Evolutionary conservation across 2,797 vertebrate genomes (phyloP), one percentile per base, ranked within the genome.

Genomic region (Oryzias sinensis): DNA sequence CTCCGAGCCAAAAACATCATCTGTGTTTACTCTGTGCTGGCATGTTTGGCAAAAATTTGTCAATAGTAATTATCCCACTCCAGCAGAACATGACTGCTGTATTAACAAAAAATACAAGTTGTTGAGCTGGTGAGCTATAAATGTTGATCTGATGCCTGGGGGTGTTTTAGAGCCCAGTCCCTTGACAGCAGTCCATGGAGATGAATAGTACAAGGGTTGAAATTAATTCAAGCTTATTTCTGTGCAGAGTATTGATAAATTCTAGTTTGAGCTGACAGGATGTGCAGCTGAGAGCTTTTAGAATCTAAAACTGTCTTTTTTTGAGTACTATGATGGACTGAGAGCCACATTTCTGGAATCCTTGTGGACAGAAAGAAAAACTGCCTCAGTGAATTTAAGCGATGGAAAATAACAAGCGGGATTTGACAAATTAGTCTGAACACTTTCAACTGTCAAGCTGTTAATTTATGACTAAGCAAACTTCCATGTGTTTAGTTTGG

Each of bases 401-500:
- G 53, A 77, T 53, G 72, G 15, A 76, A 54, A 5, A 82, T 85
- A 79, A 59, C 62, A 53, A 67, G 76, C 62, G 4, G 74, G 83
- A 74, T 80, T 85, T 91, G 90, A 93, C 89, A 91, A 91, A 93
- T 92, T 86, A 89, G 88, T 80, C 86, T 82, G 87, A 91, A 89
- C 91, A 90, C 90, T 91, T 92, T 90, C 81, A 81, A 91, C 90
- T 91, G 91, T 92, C 90, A 79, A 87, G 74, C 68, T 14, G 76
- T 86, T 92, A 92, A 93, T 92, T 93, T 91, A 93, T 85, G 87
- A 80, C 86, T 80, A 83, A 85, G 89, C 86, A 93, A 91, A 93
- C 90, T 82, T 88, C 81, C 76, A 75, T 85, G 82, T 92, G 90
- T 92, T 93, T 92, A 80, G 84, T 79, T 92, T 93, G 90, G 90